phyloP scores from a whole-genome alignment of 2,888 invertebrate genomes.

The Cremastinae sp. region DNA sequence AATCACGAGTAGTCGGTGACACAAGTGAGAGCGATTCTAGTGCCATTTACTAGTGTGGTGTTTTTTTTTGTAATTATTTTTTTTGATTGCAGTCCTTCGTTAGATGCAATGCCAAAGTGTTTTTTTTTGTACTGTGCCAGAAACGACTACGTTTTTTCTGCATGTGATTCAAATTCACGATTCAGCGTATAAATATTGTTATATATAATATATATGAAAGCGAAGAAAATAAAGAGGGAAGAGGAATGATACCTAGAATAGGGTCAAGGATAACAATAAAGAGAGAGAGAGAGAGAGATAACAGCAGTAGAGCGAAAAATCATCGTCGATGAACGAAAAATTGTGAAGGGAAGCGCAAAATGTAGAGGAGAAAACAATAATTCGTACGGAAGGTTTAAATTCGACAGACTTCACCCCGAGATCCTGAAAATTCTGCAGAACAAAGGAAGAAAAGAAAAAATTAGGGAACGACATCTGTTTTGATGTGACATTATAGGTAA shows the following conservation, averaged over 20 bases:
- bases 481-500: conserved; percentile 77
- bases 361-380: conserved; percentile 40
- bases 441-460: conserved; percentile 52
- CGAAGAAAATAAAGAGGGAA: conserved; percentile 58
- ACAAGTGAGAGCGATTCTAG: conserved; percentile 81
- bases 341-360: conserved; percentile 39
- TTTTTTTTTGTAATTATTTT: conserved; percentile 69
- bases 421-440: conserved; percentile 67
- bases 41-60: conserved; percentile 83
- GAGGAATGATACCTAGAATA: conserved; percentile 62
- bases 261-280: conserved; percentile 37
- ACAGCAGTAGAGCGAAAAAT: conserved; percentile 38
- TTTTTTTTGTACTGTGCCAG: conserved; percentile 80
- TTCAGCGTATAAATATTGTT: conserved; percentile 83
- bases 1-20: conserved; percentile 76
- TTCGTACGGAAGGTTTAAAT: conserved; percentile 22
- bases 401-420: conserved; percentile 57
- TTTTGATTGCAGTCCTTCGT: conserved; percentile 77
- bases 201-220: conserved; percentile 81
- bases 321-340: conserved; percentile 22
- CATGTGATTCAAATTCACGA: conserved; percentile 79
- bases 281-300: conserved; percentile 25
- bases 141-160: conserved; percentile 79
- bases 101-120: conserved; percentile 83
- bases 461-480: conserved; percentile 75